Conservation (phyloP, 1,140 invertebrate species). For the Drosophila elegans region DNA sequence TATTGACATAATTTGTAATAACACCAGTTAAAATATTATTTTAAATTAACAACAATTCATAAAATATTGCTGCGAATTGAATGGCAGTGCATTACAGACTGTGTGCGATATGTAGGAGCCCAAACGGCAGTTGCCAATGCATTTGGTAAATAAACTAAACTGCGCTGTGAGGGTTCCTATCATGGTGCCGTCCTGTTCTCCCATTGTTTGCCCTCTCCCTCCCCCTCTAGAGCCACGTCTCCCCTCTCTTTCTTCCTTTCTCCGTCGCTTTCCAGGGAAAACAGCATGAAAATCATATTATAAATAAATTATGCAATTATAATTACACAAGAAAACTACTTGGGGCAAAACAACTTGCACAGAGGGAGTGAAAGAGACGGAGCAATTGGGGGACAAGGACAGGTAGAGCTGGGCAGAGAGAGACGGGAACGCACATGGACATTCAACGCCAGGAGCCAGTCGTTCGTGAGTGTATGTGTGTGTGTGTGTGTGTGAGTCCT, state of each 20-base stretch:
- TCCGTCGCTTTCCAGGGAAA: constrained; percentile 48
- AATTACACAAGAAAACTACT: constrained; percentile 83
- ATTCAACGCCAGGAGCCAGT: constrained; percentile 21
- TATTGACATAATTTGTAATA: too few relatives aligned
- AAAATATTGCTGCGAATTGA: too few relatives aligned
- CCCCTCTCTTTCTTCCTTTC: not conserved
- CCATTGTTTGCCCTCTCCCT: not conserved
- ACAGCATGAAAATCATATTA: constrained; percentile 83
- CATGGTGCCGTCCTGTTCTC: constrained; percentile 1
- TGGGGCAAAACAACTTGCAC: constrained; percentile 74
- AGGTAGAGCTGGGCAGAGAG: constrained; percentile 1
- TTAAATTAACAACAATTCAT: too few relatives aligned
- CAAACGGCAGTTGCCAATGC: constrained; percentile 54
- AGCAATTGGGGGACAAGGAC: not conserved
- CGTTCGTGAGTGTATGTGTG: constrained; percentile 12
- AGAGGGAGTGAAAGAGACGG: not conserved
- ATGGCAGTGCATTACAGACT: not conserved
- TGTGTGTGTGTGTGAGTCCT: constrained; percentile 29
- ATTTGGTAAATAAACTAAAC: constrained; percentile 70
- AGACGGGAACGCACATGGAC: constrained; percentile 30
- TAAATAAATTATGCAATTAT: constrained; percentile 83
- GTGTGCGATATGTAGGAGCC: not conserved
- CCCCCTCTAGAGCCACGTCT: not conserved
- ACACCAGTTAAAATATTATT: too few relatives aligned
- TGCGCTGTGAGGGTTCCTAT: constrained; percentile 32